phyloP scores from a whole-genome alignment of 2,888 invertebrate species.

The Melanostoma mellinum region DNA sequence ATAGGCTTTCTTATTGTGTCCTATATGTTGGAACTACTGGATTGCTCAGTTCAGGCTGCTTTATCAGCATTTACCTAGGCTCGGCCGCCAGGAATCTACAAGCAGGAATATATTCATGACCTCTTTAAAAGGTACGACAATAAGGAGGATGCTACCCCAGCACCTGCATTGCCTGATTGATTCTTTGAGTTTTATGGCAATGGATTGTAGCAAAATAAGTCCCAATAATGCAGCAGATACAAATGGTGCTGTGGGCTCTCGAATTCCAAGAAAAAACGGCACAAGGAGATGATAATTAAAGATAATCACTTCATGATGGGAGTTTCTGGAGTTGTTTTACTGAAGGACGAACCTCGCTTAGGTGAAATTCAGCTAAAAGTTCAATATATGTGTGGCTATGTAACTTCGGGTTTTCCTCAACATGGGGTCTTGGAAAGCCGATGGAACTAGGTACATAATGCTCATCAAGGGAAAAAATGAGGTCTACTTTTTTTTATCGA shows the following conservation, averaged over 20 bases:
- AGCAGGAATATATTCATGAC: conserved; percentile 96
- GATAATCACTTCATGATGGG: conserved; percentile 93
- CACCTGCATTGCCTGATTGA: conserved; percentile 94
- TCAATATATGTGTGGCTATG: conserved; percentile 92
- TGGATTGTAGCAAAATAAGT: conserved; percentile 76
- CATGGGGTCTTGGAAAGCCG: conserved; percentile 99
- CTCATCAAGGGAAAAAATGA: conserved; percentile 92
- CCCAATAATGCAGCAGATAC: conserved; percentile 72
- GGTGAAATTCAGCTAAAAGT: conserved; percentile 88
- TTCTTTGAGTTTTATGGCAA: conserved; percentile 86
- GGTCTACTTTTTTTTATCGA: conserved; percentile 95
- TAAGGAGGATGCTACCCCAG: conserved; percentile 86
- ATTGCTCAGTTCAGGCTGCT: conserved; percentile 93
- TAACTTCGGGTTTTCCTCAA: conserved; percentile 93
- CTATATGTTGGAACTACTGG: conserved; percentile 92
- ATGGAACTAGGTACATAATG: conserved; percentile 99
- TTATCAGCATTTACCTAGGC: conserved; percentile 87
- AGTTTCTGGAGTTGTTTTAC: conserved; percentile 89
- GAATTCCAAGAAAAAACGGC: conserved; percentile 81
- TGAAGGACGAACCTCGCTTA: conserved; percentile 85
- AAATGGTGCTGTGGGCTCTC: conserved; percentile 50
- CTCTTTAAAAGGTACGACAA: conserved; percentile 92
- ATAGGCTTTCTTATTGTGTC: conserved; percentile 92
- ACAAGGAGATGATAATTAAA: conserved; percentile 84
- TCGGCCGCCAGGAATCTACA: conserved; percentile 98